Percentiles rank a stretch among this genome's conserved stretches.
Conservation (phyloP, 2,888 invertebrate species). For the Drosophila subquinaria region DNA sequence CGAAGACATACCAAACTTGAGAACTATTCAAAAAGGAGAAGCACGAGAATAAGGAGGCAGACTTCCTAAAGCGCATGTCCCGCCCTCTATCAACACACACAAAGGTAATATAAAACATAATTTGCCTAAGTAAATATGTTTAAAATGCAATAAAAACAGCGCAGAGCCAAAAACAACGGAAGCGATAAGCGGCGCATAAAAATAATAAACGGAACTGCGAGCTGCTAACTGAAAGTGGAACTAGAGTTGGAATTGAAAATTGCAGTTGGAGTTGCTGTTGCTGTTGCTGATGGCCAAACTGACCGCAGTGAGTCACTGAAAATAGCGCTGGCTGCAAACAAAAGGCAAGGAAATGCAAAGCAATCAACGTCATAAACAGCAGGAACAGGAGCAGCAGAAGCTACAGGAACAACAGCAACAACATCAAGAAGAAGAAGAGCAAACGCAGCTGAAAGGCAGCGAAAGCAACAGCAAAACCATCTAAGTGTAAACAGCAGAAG, state of each 20-base stretch:
- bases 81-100: background rate
- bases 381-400: slow-evolving; percentile 41
- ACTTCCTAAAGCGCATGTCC: slow-evolving; percentile 13
- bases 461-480: slow-evolving; percentile 25
- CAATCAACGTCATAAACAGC: slow-evolving; percentile 74
- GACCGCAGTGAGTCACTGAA: slow-evolving; percentile 24
- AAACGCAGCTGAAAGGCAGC: slow-evolving; percentile 21
- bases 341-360: slow-evolving; percentile 73
- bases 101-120: slow-evolving; percentile 52
- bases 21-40: background rate
- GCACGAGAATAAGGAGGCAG: background rate
- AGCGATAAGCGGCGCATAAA: slow-evolving; percentile 33
- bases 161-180: slow-evolving; percentile 13
- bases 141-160: slow-evolving; percentile 56
- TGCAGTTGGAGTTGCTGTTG: slow-evolving; percentile 14
- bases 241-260: slow-evolving; percentile 7
- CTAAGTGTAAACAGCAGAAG: slow-evolving; percentile 38
- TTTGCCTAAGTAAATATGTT: slow-evolving; percentile 64
- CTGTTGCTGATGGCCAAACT: slow-evolving; percentile 30
- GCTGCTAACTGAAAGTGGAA: slow-evolving; percentile 4
- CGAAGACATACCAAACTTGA: background rate
- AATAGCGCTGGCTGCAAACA: slow-evolving; percentile 31
- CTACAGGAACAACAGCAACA: slow-evolving; percentile 21
- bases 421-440: slow-evolving; percentile 5
- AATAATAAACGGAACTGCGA: slow-evolving; percentile 15